These are phyloP conservation scores for Halictus rubicundus DNA, from an alignment of 1,140 invertebrate genomes.

Conservation along the genomic window DNA sequence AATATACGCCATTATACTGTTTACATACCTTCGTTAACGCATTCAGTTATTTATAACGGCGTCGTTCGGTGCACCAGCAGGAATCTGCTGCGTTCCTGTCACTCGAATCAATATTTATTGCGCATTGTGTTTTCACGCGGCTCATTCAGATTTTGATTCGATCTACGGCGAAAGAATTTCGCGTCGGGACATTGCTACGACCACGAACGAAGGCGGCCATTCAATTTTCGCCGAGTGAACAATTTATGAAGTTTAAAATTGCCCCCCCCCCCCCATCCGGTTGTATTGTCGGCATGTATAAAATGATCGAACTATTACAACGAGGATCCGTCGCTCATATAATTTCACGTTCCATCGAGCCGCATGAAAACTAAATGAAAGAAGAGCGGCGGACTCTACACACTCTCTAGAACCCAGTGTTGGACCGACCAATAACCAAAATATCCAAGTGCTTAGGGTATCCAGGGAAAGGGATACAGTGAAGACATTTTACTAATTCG, in stretches of 20 bases:
- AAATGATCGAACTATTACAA: slow-evolving; percentile 26
- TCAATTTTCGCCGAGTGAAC: slow-evolving; percentile 41
- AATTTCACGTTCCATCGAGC: slow-evolving; percentile 3
- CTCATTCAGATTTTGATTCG: neutral
- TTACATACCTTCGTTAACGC: slow-evolving; percentile 24
- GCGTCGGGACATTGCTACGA: neutral
- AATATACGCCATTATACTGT: slow-evolving; percentile 12
- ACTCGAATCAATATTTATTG: neutral
- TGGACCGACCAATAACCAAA: no score
- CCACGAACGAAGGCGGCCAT: neutral
- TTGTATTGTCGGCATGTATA: slow-evolving; percentile 13
- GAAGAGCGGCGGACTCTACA: neutral
- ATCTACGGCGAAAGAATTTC: neutral
- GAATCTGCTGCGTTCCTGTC: neutral
- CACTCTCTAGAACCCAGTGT: no score
- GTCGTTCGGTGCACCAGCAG: neutral
- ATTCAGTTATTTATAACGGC: slow-evolving; percentile 21
- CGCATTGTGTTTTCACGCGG: neutral
- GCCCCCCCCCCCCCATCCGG: no score
- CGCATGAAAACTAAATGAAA: neutral
- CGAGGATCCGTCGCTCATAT: neutral
- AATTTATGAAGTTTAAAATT: slow-evolving; percentile 42
- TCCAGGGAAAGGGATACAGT: no score
- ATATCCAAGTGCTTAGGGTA: no score
- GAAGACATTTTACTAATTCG: no score